Percentiles rank a stretch among this genome's conserved stretches.
Conservation (phyloP, 2,888 invertebrate genomes). For the Eupithecia tripunctaria region DNA sequence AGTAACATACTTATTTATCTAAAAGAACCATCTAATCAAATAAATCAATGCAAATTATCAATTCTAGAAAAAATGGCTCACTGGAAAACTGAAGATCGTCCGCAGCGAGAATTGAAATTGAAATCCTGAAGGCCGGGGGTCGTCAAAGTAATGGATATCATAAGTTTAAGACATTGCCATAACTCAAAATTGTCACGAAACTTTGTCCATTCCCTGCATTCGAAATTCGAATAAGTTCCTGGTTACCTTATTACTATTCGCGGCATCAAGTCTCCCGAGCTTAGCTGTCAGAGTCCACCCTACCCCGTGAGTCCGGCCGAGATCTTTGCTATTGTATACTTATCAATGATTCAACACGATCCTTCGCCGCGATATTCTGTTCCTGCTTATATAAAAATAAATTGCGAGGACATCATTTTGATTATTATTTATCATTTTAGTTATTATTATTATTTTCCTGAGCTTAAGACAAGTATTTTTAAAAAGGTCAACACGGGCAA, state of each 20-base stretch:
- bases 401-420: not conserved
- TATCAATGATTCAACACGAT: slow-evolving; percentile 11
- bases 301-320: not conserved
- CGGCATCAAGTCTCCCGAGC: slow-evolving; percentile 7
- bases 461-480: no score
- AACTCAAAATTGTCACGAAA: slow-evolving; percentile 16
- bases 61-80: not conserved
- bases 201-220: slow-evolving; percentile 15
- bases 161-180: slow-evolving; percentile 12
- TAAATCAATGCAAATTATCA: not conserved
- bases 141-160: slow-evolving; percentile 11
- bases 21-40: not conserved
- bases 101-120: not conserved
- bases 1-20: no score
- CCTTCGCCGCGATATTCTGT: not conserved
- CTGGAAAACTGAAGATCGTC: not conserved
- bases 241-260: slow-evolving; percentile 11
- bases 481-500: no score
- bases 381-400: not conserved
- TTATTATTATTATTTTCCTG: no score
- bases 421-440: no score
- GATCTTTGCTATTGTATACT: slow-evolving; percentile 10
- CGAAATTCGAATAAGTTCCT: slow-evolving; percentile 4
- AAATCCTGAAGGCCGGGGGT: slow-evolving; percentile 2
- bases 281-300: slow-evolving; percentile 10